Conservation (phyloP, 2,113 vertebrate genomes). For the Oplegnathus fasciatus region DNA sequence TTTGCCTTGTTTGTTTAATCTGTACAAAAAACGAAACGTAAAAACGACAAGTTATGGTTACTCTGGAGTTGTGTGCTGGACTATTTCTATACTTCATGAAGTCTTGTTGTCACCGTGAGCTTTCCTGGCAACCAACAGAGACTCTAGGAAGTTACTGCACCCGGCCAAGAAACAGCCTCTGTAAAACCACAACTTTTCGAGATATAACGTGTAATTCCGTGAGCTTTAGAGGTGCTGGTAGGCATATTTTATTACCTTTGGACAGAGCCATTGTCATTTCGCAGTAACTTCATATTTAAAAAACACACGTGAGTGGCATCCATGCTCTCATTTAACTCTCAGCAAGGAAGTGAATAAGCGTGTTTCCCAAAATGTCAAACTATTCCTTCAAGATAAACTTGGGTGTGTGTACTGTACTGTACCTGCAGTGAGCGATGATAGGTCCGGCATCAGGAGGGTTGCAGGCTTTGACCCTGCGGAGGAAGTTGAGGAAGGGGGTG, state of each 20-base stretch:
- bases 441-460: slow-evolving; percentile 96
- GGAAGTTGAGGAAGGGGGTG: slow-evolving; percentile 96
- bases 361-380: not conserved
- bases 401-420: not conserved
- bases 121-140: not conserved
- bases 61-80: not conserved
- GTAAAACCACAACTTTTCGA: not conserved
- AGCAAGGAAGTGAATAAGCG: not conserved
- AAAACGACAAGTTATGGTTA: not conserved
- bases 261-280: not conserved
- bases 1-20: not conserved
- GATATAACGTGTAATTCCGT: not conserved
- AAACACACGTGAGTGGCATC: not conserved
- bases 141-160: not conserved
- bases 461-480: slow-evolving; percentile 96
- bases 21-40: not conserved
- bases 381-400: not conserved
- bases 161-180: not conserved
- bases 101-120: not conserved
- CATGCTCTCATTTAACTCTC: not conserved
- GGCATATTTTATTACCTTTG: not conserved
- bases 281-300: not conserved
- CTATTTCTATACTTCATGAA: not conserved
- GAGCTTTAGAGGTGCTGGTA: not conserved
- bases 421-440: slow-evolving; percentile 98